phyloP scores from a whole-genome alignment of 2,113 vertebrate species.

The Tyto alba region DNA sequence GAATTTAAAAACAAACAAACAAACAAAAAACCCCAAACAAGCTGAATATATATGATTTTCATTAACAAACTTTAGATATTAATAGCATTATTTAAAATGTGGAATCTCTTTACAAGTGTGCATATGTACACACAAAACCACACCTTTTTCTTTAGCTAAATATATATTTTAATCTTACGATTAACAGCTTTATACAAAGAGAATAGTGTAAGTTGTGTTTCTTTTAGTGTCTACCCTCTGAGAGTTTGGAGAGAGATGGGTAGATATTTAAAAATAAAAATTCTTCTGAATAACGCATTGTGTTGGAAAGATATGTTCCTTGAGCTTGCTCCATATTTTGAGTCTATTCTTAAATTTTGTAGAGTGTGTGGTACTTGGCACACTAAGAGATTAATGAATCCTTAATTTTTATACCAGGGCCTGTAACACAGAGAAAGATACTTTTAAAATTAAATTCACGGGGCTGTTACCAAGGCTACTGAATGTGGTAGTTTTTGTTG shows the following conservation, averaged over 20 bases:
- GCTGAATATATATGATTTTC: not conserved
- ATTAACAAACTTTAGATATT: not conserved
- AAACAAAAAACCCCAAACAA: not conserved
- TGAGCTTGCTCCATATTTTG: not conserved
- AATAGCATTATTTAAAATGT: not conserved
- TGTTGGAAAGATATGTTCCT: not conserved
- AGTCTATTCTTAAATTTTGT: not conserved
- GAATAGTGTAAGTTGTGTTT: not conserved
- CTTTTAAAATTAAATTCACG: not conserved
- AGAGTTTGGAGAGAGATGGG: not conserved
- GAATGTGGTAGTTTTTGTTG: not conserved
- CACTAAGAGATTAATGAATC: not conserved
- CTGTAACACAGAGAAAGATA: not conserved
- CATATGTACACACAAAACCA: not conserved
- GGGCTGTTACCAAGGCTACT: constrained; percentile 4
- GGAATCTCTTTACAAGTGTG: not conserved
- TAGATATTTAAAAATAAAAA: not conserved
- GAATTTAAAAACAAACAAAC: not conserved
- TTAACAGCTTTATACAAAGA: not conserved
- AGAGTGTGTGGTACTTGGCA: not conserved
- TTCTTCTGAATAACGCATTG: not conserved
- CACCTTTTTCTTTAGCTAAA: not conserved
- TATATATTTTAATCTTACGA: not conserved
- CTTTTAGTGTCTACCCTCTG: not conserved
- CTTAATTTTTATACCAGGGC: not conserved